These are phyloP conservation scores for Echiichthys vipera DNA, from an alignment of 2,797 vertebrate genomes.

Conservation along the genomic window DNA sequence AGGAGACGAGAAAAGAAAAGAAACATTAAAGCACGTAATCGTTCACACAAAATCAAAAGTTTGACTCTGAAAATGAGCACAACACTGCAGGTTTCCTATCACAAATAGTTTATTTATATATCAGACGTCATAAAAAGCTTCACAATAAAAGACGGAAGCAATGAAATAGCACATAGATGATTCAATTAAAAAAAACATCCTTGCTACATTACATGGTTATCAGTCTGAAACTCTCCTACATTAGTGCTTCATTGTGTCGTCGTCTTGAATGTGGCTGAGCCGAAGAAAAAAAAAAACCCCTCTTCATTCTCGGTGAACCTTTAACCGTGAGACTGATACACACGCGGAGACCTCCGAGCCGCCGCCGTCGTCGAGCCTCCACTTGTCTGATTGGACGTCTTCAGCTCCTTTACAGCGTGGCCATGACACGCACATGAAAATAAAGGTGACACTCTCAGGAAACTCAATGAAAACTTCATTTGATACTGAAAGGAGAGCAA, in stretches of 20 bases:
- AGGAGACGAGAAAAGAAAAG: too few species aligned
- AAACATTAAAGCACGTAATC: too few species aligned
- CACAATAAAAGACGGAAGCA: neutral
- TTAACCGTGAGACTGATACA: too few species aligned
- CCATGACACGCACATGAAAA: conserved; percentile 30
- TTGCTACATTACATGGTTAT: neutral
- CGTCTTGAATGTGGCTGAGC: neutral
- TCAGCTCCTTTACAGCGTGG: neutral
- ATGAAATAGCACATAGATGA: neutral
- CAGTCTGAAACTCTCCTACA: neutral
- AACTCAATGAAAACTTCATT: conserved; percentile 23
- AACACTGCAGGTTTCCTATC: too few species aligned
- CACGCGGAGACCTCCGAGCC: neutral
- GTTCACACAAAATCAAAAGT: too few species aligned
- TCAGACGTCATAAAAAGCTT: neutral
- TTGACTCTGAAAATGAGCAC: too few species aligned
- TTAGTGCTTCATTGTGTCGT: neutral
- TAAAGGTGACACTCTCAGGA: neutral
- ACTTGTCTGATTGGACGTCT: conserved; percentile 8
- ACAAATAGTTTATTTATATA: neutral
- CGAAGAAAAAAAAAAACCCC: neutral
- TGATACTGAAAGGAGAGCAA: conserved; percentile 32
- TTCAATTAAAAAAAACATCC: neutral
- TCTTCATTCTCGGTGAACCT: neutral
- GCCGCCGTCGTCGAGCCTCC: neutral